These are phyloP conservation scores for Carcina quercana DNA, from an alignment of 2,888 invertebrate species.

Conservation along the genomic window DNA sequence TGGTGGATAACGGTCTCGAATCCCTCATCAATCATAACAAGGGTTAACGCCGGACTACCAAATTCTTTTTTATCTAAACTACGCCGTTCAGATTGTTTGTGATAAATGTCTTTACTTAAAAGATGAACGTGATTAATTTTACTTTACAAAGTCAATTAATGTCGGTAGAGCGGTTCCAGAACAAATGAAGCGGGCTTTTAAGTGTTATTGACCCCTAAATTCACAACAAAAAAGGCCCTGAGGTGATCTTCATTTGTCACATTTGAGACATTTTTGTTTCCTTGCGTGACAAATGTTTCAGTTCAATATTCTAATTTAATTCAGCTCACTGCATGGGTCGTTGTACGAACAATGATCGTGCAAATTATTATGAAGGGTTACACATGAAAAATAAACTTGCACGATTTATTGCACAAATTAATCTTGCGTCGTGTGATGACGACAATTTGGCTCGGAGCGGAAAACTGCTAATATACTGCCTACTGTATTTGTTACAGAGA, in stretches of 20 bases:
- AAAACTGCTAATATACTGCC: too few species aligned
- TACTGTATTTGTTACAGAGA: slow-evolving; percentile 7
- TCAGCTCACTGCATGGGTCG: slow-evolving; percentile 51
- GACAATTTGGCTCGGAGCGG: slow-evolving; percentile 16
- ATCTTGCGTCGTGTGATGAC: slow-evolving; percentile 13
- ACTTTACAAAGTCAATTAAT: slow-evolving; percentile 3
- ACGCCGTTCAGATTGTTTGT: background rate
- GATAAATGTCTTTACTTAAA: slow-evolving; percentile 3
- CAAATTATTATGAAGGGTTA: slow-evolving; percentile 39
- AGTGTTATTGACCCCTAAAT: slow-evolving; percentile 23
- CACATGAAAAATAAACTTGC: slow-evolving; percentile 25
- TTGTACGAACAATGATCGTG: slow-evolving; percentile 43
- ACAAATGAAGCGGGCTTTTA: slow-evolving; percentile 13
- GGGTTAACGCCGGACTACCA: slow-evolving; percentile 2
- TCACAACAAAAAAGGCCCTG: slow-evolving; percentile 24
- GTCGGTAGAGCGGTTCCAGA: slow-evolving; percentile 4
- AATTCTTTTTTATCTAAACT: slow-evolving; percentile 5
- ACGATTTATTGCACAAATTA: slow-evolving; percentile 32
- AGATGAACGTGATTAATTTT: slow-evolving; percentile 7
- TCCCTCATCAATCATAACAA: slow-evolving; percentile 8
- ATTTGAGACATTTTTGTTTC: slow-evolving; percentile 29
- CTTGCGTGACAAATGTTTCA: slow-evolving; percentile 40
- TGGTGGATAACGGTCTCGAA: slow-evolving; percentile 1
- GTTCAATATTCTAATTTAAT: slow-evolving; percentile 57
- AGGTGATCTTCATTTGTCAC: slow-evolving; percentile 33